A percentile compares a stretch with the other conserved stretches of the same genome.
phyloP scores from a whole-genome alignment of 2,797 vertebrate species.

The Fistularia tabacaria region DNA sequence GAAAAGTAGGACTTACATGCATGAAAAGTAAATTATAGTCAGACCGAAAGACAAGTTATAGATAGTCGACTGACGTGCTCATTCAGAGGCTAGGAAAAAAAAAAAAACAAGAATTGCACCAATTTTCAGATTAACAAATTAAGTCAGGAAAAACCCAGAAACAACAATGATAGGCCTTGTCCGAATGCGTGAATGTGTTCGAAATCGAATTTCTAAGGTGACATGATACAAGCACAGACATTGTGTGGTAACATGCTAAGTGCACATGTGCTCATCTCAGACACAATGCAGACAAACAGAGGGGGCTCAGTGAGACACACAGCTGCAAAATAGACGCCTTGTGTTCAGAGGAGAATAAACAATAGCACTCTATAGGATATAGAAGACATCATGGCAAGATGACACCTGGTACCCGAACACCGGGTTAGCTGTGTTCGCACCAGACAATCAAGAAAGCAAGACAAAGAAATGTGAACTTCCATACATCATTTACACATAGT shows the following conservation, averaged over 20 bases:
- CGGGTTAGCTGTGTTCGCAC: constrained; percentile 11
- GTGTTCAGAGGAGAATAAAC: constrained; percentile 43
- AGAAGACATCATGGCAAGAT: constrained; percentile 14
- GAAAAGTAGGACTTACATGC: no score
- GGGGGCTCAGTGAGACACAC: constrained; percentile 9
- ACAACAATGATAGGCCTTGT: no score
- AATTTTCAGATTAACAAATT: background rate
- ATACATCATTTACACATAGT: no score
- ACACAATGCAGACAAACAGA: constrained; percentile 36
- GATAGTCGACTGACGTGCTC: no score
- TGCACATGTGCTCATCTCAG: constrained; percentile 22
- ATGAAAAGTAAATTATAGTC: no score
- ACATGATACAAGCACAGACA: constrained; percentile 19
- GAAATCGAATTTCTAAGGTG: background rate
- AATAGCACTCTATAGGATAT: constrained; percentile 26
- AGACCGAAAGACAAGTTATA: no score
- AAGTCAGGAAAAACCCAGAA: background rate
- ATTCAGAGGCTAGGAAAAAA: no score
- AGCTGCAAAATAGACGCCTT: constrained; percentile 38
- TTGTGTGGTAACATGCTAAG: constrained; percentile 30
- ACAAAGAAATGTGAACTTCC: no score
- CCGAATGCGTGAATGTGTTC: background rate
- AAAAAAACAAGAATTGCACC: no score
- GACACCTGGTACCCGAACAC: constrained; percentile 14
- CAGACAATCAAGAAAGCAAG: constrained; percentile 12